Conservation (phyloP, 2,888 invertebrate species). For the Boloria euphrosyne region DNA sequence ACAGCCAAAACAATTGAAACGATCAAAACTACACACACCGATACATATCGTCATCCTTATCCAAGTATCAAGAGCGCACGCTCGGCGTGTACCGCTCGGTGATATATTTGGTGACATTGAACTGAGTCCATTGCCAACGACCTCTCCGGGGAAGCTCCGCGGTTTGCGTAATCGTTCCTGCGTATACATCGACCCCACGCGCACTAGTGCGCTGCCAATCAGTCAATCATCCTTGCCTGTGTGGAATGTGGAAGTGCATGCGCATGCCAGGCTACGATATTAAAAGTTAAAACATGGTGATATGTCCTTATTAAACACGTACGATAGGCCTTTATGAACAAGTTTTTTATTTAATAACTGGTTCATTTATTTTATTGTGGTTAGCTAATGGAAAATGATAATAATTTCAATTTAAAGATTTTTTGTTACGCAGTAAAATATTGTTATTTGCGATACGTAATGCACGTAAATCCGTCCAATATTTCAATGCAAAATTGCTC, state of each 20-base stretch:
- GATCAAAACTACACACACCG: constrained; percentile 13
- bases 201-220: constrained; percentile 41
- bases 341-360: too few relatives aligned
- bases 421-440: not conserved
- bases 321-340: not conserved
- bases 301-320: constrained; percentile 25
- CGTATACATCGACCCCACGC: constrained; percentile 57
- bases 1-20: not conserved
- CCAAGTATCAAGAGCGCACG: constrained; percentile 58
- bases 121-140: constrained; percentile 82
- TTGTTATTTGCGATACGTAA: not conserved
- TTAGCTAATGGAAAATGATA: too few relatives aligned
- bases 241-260: constrained; percentile 36
- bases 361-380: too few relatives aligned
- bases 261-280: constrained; percentile 31
- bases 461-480: not conserved
- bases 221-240: constrained; percentile 38
- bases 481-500: not conserved
- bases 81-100: constrained; percentile 52
- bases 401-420: too few relatives aligned
- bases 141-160: constrained; percentile 77
- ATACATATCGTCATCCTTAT: constrained; percentile 23
- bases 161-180: constrained; percentile 80
- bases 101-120: constrained; percentile 83
- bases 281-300: constrained; percentile 27